These are phyloP conservation scores for Hirtodrosophila alboralis DNA, from an alignment of 2,888 invertebrate species.

Conservation along the genomic window DNA sequence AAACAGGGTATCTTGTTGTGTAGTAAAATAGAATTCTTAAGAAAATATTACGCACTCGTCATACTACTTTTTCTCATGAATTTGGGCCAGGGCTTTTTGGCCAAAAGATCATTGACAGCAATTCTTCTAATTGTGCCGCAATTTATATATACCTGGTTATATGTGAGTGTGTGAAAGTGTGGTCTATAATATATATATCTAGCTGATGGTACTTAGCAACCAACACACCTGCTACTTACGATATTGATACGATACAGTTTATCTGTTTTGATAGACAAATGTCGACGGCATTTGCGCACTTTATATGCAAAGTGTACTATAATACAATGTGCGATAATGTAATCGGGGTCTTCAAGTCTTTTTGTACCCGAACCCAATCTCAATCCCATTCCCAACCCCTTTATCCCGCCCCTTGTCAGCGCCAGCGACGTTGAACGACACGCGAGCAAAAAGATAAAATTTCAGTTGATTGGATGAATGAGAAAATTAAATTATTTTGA, in stretches of 20 bases:
- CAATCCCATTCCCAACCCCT: background rate
- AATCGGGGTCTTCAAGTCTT: conserved; percentile 39
- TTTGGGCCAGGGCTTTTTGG: conserved; percentile 41
- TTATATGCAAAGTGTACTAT: background rate
- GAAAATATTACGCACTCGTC: conserved; percentile 40
- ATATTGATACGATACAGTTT: conserved; percentile 38
- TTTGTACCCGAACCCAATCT: conserved; percentile 12
- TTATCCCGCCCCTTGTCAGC: conserved; percentile 4
- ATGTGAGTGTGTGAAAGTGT: background rate
- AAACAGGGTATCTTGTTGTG: conserved; percentile 32
- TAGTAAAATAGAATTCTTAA: background rate
- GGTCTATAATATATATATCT: background rate
- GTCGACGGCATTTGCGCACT: conserved; percentile 10
- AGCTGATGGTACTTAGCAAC: conserved; percentile 3
- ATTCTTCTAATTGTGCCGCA: background rate
- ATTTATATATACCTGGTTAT: background rate
- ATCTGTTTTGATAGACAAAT: conserved; percentile 52
- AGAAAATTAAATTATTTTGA: conserved; percentile 77
- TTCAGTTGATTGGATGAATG: conserved; percentile 75
- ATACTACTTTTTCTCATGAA: conserved; percentile 26
- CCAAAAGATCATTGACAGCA: conserved; percentile 35
- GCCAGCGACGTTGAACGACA: conserved; percentile 40
- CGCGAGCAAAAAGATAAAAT: conserved; percentile 56
- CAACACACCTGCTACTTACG: conserved; percentile 22
- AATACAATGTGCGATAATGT: conserved; percentile 38